These are phyloP conservation scores for Zosterops borbonicus DNA, from an alignment of 2,113 vertebrate species.

Conservation along the genomic window DNA sequence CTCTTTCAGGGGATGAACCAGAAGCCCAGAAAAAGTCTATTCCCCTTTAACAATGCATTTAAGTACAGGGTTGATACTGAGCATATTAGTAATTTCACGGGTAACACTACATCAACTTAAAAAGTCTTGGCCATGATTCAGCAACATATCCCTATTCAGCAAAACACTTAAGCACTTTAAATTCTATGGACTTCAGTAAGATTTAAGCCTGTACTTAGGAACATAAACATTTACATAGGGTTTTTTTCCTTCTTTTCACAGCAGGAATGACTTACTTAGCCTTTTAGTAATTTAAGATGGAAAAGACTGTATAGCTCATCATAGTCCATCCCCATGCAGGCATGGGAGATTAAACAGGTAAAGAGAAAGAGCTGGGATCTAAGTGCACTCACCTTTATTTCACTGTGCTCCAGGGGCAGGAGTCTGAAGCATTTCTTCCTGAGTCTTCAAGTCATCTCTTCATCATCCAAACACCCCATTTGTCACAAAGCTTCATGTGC, in stretches of 20 bases:
- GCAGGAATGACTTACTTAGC: not conserved
- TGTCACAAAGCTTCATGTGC: slow-evolving; percentile 55
- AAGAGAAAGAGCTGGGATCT: not conserved
- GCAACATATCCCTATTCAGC: not conserved
- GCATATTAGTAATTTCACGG: not conserved
- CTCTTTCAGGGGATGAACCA: not conserved
- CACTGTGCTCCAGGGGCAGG: slow-evolving; percentile 5
- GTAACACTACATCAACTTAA: not conserved
- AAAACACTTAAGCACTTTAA: slow-evolving; percentile 12
- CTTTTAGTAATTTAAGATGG: not conserved
- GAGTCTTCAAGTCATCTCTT: slow-evolving; percentile 38
- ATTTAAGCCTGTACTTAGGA: not conserved
- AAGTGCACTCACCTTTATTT: slow-evolving; percentile 43
- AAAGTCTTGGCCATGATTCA: slow-evolving; percentile 1
- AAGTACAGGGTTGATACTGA: not conserved
- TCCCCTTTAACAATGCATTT: not conserved
- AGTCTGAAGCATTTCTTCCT: not conserved
- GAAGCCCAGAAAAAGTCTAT: not conserved
- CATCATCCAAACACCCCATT: slow-evolving; percentile 28
- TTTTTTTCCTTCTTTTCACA: not conserved
- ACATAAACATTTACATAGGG: not conserved
- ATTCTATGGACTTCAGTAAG: not conserved
- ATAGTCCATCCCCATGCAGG: not conserved
- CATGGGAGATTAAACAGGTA: not conserved
- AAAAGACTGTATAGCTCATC: not conserved